phyloP scores from a whole-genome alignment of 2,888 invertebrate species.

The Desoria tigrina region DNA sequence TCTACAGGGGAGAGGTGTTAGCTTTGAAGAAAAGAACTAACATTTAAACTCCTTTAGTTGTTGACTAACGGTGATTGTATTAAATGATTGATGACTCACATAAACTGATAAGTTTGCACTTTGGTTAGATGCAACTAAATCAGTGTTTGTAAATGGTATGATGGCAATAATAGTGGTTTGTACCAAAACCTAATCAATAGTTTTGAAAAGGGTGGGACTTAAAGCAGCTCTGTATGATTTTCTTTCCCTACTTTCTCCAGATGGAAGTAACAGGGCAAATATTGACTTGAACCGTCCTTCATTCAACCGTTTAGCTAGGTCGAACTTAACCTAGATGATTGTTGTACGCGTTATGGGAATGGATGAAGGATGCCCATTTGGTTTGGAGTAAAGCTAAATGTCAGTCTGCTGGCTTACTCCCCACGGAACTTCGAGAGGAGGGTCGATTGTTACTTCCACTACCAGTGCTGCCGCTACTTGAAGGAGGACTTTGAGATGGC shows the following conservation, averaged over 20 bases:
- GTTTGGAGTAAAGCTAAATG: slow-evolving; percentile 54
- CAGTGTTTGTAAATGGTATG: too few species aligned
- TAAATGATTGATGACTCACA: slow-evolving; percentile 3
- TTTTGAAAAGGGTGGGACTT: neutral
- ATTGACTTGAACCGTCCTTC: neutral
- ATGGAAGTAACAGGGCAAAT: neutral
- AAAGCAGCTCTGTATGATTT: neutral
- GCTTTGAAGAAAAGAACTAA: too few species aligned
- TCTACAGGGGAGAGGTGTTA: too few species aligned
- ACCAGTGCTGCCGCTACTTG: slow-evolving; percentile 40
- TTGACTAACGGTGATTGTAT: slow-evolving; percentile 9
- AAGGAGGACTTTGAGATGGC: slow-evolving; percentile 47
- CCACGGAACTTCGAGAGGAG: slow-evolving; percentile 50
- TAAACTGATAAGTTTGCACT: too few species aligned
- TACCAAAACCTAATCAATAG: slow-evolving; percentile 1
- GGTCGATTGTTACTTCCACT: slow-evolving; percentile 52
- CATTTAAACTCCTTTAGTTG: neutral
- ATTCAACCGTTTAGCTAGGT: neutral
- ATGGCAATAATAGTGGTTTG: slow-evolving; percentile 10
- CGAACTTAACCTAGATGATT: slow-evolving; percentile 52
- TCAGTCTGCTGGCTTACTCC: slow-evolving; percentile 53
- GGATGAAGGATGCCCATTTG: slow-evolving; percentile 54
- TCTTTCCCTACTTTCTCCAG: neutral
- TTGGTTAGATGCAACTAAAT: too few species aligned
- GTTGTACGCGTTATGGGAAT: slow-evolving; percentile 51